Conservation (phyloP, 1,140 invertebrate genomes). For the Drosophila nigrodunni region DNA sequence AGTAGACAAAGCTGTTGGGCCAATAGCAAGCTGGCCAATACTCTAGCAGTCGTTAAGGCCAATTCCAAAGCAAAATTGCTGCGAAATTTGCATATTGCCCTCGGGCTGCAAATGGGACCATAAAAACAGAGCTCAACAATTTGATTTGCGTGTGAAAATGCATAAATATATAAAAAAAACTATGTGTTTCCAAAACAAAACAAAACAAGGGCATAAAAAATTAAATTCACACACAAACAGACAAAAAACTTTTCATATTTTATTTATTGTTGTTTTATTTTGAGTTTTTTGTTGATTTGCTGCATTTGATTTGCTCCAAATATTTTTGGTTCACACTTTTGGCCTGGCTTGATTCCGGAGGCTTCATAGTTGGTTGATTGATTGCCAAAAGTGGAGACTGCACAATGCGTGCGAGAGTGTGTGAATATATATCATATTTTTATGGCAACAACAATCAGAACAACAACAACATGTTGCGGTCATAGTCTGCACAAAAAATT, state of each 20-base stretch:
- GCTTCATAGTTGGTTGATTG: slow-evolving; percentile 73
- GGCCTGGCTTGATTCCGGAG: slow-evolving; percentile 50
- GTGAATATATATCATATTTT: slow-evolving; percentile 82
- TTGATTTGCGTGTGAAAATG: slow-evolving; percentile 78
- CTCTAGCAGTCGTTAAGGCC: slow-evolving; percentile 6
- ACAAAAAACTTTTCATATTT: slow-evolving; percentile 42
- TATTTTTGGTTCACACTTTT: slow-evolving; percentile 75
- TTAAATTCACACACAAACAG: slow-evolving; percentile 22
- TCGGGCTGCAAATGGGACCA: slow-evolving; percentile 23
- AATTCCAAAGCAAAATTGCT: background rate
- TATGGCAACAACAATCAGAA: slow-evolving; percentile 55
- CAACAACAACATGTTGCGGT: slow-evolving; percentile 64
- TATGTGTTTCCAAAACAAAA: slow-evolving; percentile 10
- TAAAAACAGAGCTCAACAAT: slow-evolving; percentile 31
- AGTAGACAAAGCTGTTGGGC: slow-evolving; percentile 9
- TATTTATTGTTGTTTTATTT: slow-evolving; percentile 23
- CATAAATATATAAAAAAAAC: slow-evolving; percentile 41
- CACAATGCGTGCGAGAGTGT: slow-evolving; percentile 57
- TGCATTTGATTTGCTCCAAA: slow-evolving; percentile 79
- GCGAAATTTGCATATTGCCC: slow-evolving; percentile 67
- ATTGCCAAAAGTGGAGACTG: slow-evolving; percentile 52
- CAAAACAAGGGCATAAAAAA: slow-evolving; percentile 13
- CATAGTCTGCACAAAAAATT: slow-evolving; percentile 74
- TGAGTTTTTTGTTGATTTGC: slow-evolving; percentile 24
- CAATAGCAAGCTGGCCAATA: slow-evolving; percentile 27